phyloP scores from a whole-genome alignment of 2,888 invertebrate genomes.

The Aphidoletes aphidimyza region DNA sequence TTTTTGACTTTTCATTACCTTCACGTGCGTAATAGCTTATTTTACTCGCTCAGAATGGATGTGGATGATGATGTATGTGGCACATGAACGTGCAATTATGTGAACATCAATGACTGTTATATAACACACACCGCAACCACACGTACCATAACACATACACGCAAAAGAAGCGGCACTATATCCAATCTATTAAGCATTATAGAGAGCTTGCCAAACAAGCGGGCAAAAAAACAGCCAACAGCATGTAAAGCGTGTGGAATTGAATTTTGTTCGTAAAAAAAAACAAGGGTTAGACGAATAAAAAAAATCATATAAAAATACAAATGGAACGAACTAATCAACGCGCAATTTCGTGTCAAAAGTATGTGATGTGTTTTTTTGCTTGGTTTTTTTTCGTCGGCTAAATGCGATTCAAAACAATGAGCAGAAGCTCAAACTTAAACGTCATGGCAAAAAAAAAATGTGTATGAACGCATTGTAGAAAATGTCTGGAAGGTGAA shows the following conservation, averaged over 20 bases:
- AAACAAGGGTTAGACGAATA: conserved; percentile 6
- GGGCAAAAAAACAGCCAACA: background rate
- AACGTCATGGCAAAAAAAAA: background rate
- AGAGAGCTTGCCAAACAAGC: background rate
- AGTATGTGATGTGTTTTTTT: conserved; percentile 16
- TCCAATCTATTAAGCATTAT: background rate
- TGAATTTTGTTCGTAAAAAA: conserved; percentile 21
- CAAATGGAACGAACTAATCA: conserved; percentile 48
- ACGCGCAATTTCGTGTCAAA: conserved; percentile 38
- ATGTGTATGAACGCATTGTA: background rate
- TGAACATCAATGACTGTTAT: conserved; percentile 52
- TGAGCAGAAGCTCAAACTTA: background rate
- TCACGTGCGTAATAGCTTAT: conserved; percentile 47
- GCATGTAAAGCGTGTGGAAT: background rate
- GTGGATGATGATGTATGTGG: conserved; percentile 47
- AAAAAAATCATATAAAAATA: background rate
- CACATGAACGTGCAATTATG: conserved; percentile 53
- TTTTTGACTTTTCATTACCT: conserved; percentile 49
- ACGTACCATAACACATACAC: conserved; percentile 16
- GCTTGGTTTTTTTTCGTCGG: background rate
- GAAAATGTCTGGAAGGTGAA: conserved; percentile 16
- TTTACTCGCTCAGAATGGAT: conserved; percentile 27
- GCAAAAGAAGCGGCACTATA: conserved; percentile 6
- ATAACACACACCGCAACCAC: conserved; percentile 47
- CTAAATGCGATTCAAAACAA: conserved; percentile 17